Base-by-base conservation (phyloP, 2,113 vertebrate genomes). In the Opisthocomus hoazin region DNA sequence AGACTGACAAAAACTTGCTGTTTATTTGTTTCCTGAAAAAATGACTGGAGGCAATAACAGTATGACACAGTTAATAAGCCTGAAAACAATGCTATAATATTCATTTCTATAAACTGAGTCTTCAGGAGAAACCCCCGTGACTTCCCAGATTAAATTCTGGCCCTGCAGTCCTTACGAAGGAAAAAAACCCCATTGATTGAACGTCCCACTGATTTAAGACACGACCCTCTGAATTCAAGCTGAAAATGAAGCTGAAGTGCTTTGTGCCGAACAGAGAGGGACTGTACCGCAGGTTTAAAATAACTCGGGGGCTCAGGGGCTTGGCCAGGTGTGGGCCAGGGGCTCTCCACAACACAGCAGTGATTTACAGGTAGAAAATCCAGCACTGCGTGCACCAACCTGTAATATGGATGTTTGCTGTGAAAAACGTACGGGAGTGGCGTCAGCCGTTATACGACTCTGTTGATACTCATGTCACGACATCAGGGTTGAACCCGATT, bases 1-100 rank as follows among this genome's bases (percentile, higher is more conserved):
- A 98, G 96, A 95, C 93, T 97, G 95, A 97, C 93, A 96, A 98
- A 98, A 96, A 77, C 83, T 97, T 88, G 92, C 94, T 97, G 95
- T 96, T 96, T 97, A 97, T 98, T 98, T 97, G 93, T 92, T 96
- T 96, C 91, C 85, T 92, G 51, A 80, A 89, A 95, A 87, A 96
- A 89, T 90, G 87, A 86, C 94, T 94, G 70, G 41, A 79, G 81
- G 90, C 87, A 96, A 97, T 97, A 97, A 95, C 94, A 83, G 84
- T 66, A 83, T 76, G 97, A 97, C 96, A 98, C 63, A 96, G 96
- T 90, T 92, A 96, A 97, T 98, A 97, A 97, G 92, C 73, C 57
- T 94, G 96, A 93, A 93, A 97, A 93, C 82, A 97, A 90, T 74
- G 86, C 56, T 78, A 26, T 57, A 93, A 95, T 84, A 75, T 48